Base-by-base conservation (phyloP, 2,888 invertebrate genomes). In the Andrena flavipes region DNA sequence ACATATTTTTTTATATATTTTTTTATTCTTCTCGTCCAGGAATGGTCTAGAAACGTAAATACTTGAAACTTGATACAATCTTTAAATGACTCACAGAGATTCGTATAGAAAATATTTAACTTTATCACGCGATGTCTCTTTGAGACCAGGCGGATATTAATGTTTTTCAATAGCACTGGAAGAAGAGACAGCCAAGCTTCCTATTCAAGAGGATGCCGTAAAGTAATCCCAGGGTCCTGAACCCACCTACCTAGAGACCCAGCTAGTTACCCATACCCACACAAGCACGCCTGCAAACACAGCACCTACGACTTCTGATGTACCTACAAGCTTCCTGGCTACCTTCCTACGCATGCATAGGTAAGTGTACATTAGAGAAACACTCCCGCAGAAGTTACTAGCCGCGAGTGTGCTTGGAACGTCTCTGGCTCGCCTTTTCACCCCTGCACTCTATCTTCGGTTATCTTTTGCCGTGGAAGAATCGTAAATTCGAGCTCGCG, bases 401-500 rank as follows among this genome's bases (percentile, higher is more conserved):
- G 35, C 20, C 13, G 65, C 16, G 20, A 29, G 62, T 49, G 33
- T 35, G 26, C 16, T 16, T 2, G 60, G 63, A 65, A 59, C 35
- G 64, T 83, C 72, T 48, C 70, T 49, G 48, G 56, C 76, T 33
- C 65, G 49, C 54, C 26, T 56, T 63, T 51, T 74, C 83, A 42
- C 29, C 74, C 51, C 59, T 67, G 75, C 76, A 72, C 81, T 89
- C 81, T 84, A 87, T 88, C 89, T 85, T 82, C 82, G 87, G 84
- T 85, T 88, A 88, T 88, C 88, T 88, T 42, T 73, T 62, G 67
- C 78, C 51, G 62, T 60, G 54, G 85, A 87, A 75, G 80, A 87
- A 88, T 90, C 88, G 87, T 89, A 88, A 89, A 89, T 89, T 84
- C 84, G 83, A 75, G 72, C 82, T 84, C 77, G 70, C 72, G 82